Evolutionary conservation across 2,113 vertebrate genomes (phyloP).

Genomic region (Pristiophorus japonicus): DNA sequence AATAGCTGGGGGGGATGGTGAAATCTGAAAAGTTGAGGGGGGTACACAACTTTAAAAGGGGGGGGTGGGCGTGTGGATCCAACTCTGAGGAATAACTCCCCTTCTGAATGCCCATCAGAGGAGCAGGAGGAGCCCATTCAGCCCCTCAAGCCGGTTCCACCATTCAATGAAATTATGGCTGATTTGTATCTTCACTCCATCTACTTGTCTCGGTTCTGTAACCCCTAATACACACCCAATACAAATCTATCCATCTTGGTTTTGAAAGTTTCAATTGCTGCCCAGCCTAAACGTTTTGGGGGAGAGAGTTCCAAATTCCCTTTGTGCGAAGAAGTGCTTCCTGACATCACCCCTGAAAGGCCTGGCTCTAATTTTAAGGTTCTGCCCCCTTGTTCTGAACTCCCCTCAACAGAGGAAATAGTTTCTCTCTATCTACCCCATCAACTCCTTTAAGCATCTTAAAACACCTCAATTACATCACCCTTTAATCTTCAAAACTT

Average conservation of each 20-base stretch:
- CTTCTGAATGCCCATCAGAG: background rate
- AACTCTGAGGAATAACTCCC: background rate
- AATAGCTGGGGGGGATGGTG: too few relatives aligned
- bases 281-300: background rate
- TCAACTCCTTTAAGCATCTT: background rate
- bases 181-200: background rate
- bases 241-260: background rate
- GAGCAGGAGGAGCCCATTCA: background rate
- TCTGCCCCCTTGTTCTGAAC: background rate
- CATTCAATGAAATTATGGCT: too few relatives aligned
- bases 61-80: background rate
- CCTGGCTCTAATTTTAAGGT: background rate
- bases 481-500: background rate
- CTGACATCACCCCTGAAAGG: background rate
- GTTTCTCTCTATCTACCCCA: background rate
- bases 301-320: background rate
- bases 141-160: too few relatives aligned
- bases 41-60: background rate
- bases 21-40: background rate
- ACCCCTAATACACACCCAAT: too few relatives aligned
- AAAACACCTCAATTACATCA: background rate
- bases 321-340: background rate
- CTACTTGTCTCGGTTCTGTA: background rate
- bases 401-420: background rate
- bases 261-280: background rate